Evolutionary conservation across 1,140 invertebrate genomes (phyloP).

Genomic region (Drosophila pruinosa): DNA sequence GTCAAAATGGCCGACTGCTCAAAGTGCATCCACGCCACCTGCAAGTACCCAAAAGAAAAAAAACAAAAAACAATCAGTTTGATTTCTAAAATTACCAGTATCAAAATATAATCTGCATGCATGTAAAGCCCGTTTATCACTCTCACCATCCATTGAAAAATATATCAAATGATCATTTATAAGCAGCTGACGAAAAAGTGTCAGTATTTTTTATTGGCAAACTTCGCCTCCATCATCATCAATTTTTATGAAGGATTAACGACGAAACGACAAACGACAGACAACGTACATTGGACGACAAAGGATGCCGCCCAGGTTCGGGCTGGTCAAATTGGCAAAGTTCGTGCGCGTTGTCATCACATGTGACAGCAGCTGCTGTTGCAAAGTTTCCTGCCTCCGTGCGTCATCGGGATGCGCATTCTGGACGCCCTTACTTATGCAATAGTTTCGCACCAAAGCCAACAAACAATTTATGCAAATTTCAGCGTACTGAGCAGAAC

Average conservation of each 20-base stretch:
- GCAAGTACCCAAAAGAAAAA: constrained; percentile 73
- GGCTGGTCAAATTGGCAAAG: constrained; percentile 55
- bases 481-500: constrained; percentile 45
- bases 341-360: constrained; percentile 40
- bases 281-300: constrained; percentile 24
- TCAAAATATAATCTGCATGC: constrained; percentile 18
- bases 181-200: constrained; percentile 55
- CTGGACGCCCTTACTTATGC: constrained; percentile 3
- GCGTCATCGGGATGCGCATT: constrained; percentile 36
- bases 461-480: constrained; percentile 70
- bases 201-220: constrained; percentile 61
- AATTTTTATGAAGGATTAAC: constrained; percentile 78
- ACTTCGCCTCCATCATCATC: constrained; percentile 68
- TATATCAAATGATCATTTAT: constrained; percentile 51
- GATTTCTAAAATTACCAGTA: background rate
- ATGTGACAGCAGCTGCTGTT: constrained; percentile 48
- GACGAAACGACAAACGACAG: constrained; percentile 23
- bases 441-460: constrained; percentile 38
- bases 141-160: background rate
- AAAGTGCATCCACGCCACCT: constrained; percentile 98
- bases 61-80: background rate
- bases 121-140: background rate
- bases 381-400: constrained; percentile 37
- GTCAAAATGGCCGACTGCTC: constrained; percentile 96
- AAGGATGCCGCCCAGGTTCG: constrained; percentile 5